A percentile compares a stretch with the other conserved stretches of the same genome.
These are phyloP conservation scores for Drosophila pseudoananassae DNA, from an alignment of 1,140 invertebrate species.

Conservation along the genomic window DNA sequence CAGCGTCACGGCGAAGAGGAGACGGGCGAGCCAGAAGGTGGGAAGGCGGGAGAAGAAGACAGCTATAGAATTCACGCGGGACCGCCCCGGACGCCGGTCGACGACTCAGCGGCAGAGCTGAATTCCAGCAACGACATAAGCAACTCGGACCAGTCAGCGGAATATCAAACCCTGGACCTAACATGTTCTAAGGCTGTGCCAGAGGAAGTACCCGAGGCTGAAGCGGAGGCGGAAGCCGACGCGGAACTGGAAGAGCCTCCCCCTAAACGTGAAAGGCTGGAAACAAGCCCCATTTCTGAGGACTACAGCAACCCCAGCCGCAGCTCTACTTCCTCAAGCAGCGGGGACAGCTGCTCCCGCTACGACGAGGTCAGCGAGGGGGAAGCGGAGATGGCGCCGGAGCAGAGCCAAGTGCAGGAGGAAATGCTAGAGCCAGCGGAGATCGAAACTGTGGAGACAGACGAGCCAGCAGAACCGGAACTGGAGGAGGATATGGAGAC, in stretches of 20 bases:
- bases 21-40: background rate
- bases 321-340: constrained; percentile 10
- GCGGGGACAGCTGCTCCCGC: constrained; percentile 7
- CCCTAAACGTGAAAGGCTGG: constrained; percentile 9
- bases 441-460: background rate
- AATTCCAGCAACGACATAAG: constrained; percentile 52
- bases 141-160: constrained; percentile 43
- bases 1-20: background rate
- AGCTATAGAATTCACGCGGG: background rate
- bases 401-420: background rate
- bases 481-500: constrained; percentile 9
- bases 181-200: background rate
- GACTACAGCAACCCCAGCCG: constrained; percentile 18
- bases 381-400: background rate
- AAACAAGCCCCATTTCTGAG: constrained; percentile 38
- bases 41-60: constrained; percentile 4
- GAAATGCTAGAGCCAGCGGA: background rate
- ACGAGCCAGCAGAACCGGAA: background rate
- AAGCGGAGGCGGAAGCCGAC: background rate
- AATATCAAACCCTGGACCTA: constrained; percentile 33
- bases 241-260: constrained; percentile 6
- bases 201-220: background rate
- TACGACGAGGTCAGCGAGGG: constrained; percentile 26
- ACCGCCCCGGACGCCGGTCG: constrained; percentile 46
- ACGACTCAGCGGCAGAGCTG: constrained; percentile 41